Percentiles rank a stretch among this genome's conserved stretches.
Evolutionary conservation across 2,797 vertebrate genomes (phyloP).

Genomic region (Austrolebias charrua): DNA sequence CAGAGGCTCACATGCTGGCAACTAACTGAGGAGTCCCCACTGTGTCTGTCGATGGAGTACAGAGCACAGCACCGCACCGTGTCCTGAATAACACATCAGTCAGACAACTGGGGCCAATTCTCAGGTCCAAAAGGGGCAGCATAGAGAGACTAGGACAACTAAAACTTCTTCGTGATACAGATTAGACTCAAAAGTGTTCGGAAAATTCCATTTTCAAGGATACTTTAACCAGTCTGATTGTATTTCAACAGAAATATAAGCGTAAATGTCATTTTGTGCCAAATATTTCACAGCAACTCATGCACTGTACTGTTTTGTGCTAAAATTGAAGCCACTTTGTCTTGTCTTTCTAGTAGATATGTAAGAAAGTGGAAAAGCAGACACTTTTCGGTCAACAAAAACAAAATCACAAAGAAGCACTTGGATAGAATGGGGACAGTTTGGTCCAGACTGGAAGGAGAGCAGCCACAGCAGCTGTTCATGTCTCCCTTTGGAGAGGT

Average conservation of each 20-base stretch:
- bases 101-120: conserved; percentile 67
- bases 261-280: background rate
- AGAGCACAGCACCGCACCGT: conserved; percentile 48
- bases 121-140: conserved; percentile 50
- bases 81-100: conserved; percentile 72
- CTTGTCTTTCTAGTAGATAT: conserved; percentile 16
- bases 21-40: conserved; percentile 56
- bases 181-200: background rate
- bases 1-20: conserved; percentile 71
- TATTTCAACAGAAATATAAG: background rate
- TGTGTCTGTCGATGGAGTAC: conserved; percentile 63
- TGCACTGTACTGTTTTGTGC: background rate
- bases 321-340: conserved; percentile 11
- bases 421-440: conserved; percentile 70
- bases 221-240: background rate
- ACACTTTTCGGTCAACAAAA: conserved; percentile 25
- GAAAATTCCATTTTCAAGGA: conserved; percentile 5
- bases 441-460: conserved; percentile 43
- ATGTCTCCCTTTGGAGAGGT: conserved; percentile 52
- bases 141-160: conserved; percentile 51
- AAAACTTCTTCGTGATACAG: conserved; percentile 11
- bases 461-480: conserved; percentile 69
- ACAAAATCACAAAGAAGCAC: conserved; percentile 44
- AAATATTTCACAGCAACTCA: background rate
- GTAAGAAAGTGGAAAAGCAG: conserved; percentile 3